Base-by-base conservation (phyloP, 2,888 invertebrate genomes). In the Meiosimyza decipiens region DNA sequence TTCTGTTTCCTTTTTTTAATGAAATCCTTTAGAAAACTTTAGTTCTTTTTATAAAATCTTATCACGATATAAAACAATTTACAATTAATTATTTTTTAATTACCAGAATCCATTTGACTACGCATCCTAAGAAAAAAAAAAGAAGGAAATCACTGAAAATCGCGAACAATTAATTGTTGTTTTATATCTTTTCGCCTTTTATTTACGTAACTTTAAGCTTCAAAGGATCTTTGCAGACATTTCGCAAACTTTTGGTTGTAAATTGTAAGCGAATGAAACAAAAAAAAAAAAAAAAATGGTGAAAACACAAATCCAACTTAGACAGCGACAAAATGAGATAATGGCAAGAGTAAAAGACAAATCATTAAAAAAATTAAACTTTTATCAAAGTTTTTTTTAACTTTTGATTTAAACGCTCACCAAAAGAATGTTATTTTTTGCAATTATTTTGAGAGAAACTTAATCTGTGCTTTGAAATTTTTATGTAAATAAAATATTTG, bases 301-400 rank as follows among this genome's bases (percentile, higher is more conserved):
- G 28, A 51, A 11, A 40, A 60, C 3, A 22, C 28, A 60, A 60
- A 13, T 60, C 40, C 22, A 18, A 6, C 11, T 16, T n/a, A 54
- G 54, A 18, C 54, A 54, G 54, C 54, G 16, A 57, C 28, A 57
- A 57, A 57, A 57, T 22, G 12, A 57, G 28, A 57, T 15, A 57
- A n/a, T n/a, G 57, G n/a, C 16, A 40, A 9, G 9, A 40, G 40
- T 40, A 51, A 69, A 60, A 69, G 51, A 60, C 60, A 60, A 69
- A 62, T 69, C 69, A 69, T 69, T 69, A 62, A 69, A 62, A 69
- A 66, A 69, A 51, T 51, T 69, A 12, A 62, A 60, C 59, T 60
- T 60, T 40, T 51, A n/a, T 15, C 6, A 50, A 59, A 59, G 22
- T 52, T 66, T 12, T 16, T 18, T 49, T 18, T 6, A 47, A 18